Percentiles rank a stretch among this genome's conserved stretches.
These are phyloP conservation scores for Rhagium mordax DNA, from an alignment of 2,888 invertebrate genomes.

Conservation along the genomic window DNA sequence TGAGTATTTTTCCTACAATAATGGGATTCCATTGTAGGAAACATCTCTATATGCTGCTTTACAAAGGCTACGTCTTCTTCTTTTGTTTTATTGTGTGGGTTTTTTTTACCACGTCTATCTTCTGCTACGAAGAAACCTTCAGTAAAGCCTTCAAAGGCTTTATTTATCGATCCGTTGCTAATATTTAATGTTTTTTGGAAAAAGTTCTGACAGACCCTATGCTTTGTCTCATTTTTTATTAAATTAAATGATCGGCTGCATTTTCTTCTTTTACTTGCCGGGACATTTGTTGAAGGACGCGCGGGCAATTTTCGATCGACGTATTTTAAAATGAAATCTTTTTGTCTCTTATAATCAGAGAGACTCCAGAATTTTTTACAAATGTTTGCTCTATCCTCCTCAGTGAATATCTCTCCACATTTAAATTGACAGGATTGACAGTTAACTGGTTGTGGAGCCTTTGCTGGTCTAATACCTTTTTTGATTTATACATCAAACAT, in stretches of 20 bases:
- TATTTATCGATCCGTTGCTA: constrained; percentile 32
- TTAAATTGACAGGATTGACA: background rate
- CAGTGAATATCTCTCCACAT: background rate
- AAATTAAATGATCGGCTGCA: too few species aligned
- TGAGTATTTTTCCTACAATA: constrained; percentile 35
- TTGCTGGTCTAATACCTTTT: background rate
- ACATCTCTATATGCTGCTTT: constrained; percentile 28
- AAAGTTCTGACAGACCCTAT: background rate
- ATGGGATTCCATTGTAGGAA: constrained; percentile 33
- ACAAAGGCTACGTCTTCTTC: constrained; percentile 24
- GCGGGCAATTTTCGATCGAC: background rate
- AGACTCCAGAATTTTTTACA: background rate
- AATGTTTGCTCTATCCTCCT: background rate
- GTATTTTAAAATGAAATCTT: background rate
- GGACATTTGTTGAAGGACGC: too few species aligned
- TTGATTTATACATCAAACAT: background rate
- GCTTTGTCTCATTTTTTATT: background rate
- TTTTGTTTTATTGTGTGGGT: constrained; percentile 29
- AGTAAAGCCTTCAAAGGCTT: constrained; percentile 12
- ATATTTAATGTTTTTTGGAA: constrained; percentile 2
- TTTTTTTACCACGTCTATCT: constrained; percentile 3
- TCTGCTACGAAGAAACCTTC: background rate
- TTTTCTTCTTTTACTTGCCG: too few species aligned
- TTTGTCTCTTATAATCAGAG: background rate
- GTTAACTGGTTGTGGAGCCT: background rate